Conservation (phyloP, 2,113 vertebrate species). For the Pygoscelis adeliae region DNA sequence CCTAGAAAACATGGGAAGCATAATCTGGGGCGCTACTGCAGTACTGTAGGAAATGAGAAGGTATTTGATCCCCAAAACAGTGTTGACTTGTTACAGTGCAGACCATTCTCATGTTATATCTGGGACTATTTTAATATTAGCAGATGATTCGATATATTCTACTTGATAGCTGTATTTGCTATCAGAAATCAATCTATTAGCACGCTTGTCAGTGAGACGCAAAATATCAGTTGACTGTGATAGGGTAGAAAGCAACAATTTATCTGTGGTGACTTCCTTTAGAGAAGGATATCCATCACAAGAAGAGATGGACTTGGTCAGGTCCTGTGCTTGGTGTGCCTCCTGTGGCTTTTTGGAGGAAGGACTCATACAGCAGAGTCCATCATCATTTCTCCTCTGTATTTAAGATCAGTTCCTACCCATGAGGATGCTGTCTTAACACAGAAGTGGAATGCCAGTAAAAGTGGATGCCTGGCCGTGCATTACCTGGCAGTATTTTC, state of each 20-base stretch:
- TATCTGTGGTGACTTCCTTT: background rate
- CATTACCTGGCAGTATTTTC: background rate
- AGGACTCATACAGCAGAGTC: background rate
- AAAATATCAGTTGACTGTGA: background rate
- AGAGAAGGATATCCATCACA: background rate
- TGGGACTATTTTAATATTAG: background rate
- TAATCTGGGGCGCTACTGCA: background rate
- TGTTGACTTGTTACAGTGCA: background rate
- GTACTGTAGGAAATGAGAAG: background rate
- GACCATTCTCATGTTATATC: background rate
- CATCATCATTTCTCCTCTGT: background rate
- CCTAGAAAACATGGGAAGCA: background rate
- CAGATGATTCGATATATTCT: background rate
- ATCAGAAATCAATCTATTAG: background rate
- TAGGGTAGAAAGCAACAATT: background rate
- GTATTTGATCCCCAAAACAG: background rate
- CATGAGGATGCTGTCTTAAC: background rate
- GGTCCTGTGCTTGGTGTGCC: background rate
- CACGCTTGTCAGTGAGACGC: background rate
- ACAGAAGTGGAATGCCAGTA: background rate
- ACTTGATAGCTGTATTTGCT: background rate
- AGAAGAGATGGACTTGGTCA: background rate
- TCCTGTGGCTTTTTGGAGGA: background rate
- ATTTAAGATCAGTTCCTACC: background rate
- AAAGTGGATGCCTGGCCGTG: background rate